Percentiles rank a stretch among this genome's conserved stretches.
These are phyloP conservation scores for Pteropus alecto DNA, from an alignment of 2,113 vertebrate species.

Conservation along the genomic window DNA sequence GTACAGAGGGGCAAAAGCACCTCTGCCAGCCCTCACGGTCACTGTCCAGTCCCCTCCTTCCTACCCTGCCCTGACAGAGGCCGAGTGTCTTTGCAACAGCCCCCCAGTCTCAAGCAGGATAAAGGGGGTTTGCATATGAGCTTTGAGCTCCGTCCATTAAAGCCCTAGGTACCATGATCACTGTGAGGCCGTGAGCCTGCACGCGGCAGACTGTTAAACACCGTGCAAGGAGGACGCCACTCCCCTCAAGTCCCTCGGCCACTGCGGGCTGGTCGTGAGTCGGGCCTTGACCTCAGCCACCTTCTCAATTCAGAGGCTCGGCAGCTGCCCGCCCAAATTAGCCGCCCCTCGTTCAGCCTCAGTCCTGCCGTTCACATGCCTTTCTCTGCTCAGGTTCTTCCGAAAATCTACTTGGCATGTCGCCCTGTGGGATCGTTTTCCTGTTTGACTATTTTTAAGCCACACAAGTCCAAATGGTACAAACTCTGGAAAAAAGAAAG, in stretches of 20 bases:
- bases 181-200: background rate
- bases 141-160: background rate
- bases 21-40: accelerated
- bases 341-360: background rate
- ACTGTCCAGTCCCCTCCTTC: background rate
- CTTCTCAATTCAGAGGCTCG: slow-evolving; percentile 57
- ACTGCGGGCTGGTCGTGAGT: slow-evolving; percentile 18
- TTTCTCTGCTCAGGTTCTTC: background rate
- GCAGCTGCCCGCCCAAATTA: slow-evolving; percentile 71
- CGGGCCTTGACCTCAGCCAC: background rate
- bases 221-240: background rate
- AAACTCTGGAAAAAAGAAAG: background rate
- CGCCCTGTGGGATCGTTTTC: background rate
- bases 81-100: background rate
- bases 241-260: background rate
- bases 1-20: background rate
- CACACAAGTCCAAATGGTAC: background rate
- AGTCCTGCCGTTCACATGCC: accelerated
- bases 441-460: background rate
- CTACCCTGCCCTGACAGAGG: background rate
- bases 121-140: background rate
- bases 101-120: background rate
- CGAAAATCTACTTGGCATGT: background rate
- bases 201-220: background rate
- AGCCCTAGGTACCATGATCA: background rate